Conservation (phyloP, 2,888 invertebrate genomes). For the Diloba caeruleocephala region DNA sequence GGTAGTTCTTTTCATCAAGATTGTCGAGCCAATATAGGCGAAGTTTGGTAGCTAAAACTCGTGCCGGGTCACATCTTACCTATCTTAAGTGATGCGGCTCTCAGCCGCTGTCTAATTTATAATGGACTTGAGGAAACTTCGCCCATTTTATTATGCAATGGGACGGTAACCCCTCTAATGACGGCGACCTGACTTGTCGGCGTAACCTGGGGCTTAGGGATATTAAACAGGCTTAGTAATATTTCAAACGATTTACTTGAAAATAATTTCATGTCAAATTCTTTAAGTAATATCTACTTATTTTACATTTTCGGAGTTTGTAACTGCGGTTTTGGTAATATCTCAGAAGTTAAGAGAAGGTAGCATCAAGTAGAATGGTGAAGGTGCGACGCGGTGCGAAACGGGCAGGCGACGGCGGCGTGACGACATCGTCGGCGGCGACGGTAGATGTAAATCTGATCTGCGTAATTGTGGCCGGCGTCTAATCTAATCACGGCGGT, state of each 20-base stretch:
- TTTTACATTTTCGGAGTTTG: slow-evolving; percentile 35
- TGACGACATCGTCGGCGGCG: slow-evolving; percentile 42
- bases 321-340: slow-evolving; percentile 15
- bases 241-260: slow-evolving; percentile 72
- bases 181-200: slow-evolving; percentile 83
- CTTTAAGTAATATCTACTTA: slow-evolving; percentile 29
- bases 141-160: slow-evolving; percentile 89
- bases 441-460: slow-evolving; percentile 83
- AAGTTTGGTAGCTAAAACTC: slow-evolving; percentile 83
- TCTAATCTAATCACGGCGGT: slow-evolving; percentile 84
- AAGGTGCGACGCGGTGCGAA: slow-evolving; percentile 1
- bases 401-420: slow-evolving; percentile 1
- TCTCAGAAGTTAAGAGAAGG: slow-evolving; percentile 9
- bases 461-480: slow-evolving; percentile 87
- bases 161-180: slow-evolving; percentile 88
- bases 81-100: slow-evolving; percentile 88
- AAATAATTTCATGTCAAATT: slow-evolving; percentile 59
- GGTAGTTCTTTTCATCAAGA: slow-evolving; percentile 88
- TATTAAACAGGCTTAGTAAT: slow-evolving; percentile 82
- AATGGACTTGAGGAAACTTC: slow-evolving; percentile 89
- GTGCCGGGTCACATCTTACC: slow-evolving; percentile 88
- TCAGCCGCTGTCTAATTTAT: slow-evolving; percentile 88
- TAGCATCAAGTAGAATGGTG: not conserved
- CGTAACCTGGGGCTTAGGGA: slow-evolving; percentile 80
- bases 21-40: slow-evolving; percentile 80